These are phyloP conservation scores for Ischnura elegans DNA, from an alignment of 2,888 invertebrate genomes.

Conservation along the genomic window DNA sequence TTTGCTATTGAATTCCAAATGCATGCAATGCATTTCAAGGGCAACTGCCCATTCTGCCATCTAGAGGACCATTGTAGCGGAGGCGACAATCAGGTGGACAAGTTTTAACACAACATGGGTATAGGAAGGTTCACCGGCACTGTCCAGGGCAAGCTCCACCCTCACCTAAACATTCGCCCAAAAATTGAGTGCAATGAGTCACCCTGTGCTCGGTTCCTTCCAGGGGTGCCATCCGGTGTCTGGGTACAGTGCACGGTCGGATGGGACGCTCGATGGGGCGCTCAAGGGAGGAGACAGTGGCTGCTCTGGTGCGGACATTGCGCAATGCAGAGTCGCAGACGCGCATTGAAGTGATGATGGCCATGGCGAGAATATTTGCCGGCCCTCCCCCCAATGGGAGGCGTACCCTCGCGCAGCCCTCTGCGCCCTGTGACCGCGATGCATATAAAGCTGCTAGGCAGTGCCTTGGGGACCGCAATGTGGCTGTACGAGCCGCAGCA, in stretches of 20 bases:
- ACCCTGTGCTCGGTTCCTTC: too few species aligned
- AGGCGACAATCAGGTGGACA: too few species aligned
- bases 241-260: constrained; percentile 98
- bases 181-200: too few species aligned
- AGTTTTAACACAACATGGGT: too few species aligned
- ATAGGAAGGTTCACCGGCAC: too few species aligned
- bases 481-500: constrained; percentile 95
- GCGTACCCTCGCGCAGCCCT: neutral
- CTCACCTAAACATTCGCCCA: too few species aligned
- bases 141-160: too few species aligned
- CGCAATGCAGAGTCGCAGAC: constrained; percentile 97
- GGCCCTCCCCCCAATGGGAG: constrained; percentile 51
- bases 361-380: constrained; percentile 91
- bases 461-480: constrained; percentile 93
- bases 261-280: constrained; percentile 99
- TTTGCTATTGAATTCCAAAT: too few species aligned
- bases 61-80: too few species aligned
- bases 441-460: constrained; percentile 91
- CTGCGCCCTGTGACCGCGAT: constrained; percentile 32
- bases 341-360: constrained; percentile 97
- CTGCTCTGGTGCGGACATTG: constrained; percentile 92
- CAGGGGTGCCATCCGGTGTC: constrained; percentile 97
- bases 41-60: too few species aligned
- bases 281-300: constrained; percentile 98
- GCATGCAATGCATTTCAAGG: too few species aligned